These are phyloP conservation scores for Gila orcuttii DNA, from an alignment of 2,113 vertebrate species.

Conservation along the genomic window DNA sequence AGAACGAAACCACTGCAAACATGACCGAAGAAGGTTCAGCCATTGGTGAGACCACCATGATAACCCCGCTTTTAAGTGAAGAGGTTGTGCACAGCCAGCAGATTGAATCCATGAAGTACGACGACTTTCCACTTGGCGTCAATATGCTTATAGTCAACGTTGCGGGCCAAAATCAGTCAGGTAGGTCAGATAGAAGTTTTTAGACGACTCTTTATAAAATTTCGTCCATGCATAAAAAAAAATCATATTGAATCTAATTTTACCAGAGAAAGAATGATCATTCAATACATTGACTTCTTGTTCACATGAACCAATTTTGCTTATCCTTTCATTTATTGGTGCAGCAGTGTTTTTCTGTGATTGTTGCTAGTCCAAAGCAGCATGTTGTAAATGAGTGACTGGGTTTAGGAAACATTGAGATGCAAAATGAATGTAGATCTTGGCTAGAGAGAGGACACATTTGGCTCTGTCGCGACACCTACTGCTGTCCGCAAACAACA, in stretches of 20 bases:
- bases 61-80: background rate
- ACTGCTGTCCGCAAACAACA: constrained; percentile 26
- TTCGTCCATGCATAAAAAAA: background rate
- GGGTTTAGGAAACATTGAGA: constrained; percentile 7
- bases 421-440: constrained; percentile 30
- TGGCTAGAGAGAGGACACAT: background rate
- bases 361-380: constrained; percentile 19
- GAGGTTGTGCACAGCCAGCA: background rate
- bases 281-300: background rate
- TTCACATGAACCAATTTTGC: background rate
- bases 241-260: background rate
- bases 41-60: constrained; percentile 69
- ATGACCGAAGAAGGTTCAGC: constrained; percentile 69
- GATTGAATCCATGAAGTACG: background rate
- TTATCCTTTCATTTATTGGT: constrained; percentile 60
- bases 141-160: constrained; percentile 82
- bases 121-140: background rate
- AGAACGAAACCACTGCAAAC: constrained; percentile 18
- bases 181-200: constrained; percentile 65
- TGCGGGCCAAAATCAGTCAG: constrained; percentile 80
- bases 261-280: background rate
- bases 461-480: constrained; percentile 5
- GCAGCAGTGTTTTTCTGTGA: constrained; percentile 16
- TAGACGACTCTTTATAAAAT: background rate
- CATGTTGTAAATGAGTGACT: constrained; percentile 19